A percentile compares a stretch with the other conserved stretches of the same genome.
Evolutionary conservation across 2,888 invertebrate genomes (phyloP).

Genomic region (Melinaea menophilus): DNA sequence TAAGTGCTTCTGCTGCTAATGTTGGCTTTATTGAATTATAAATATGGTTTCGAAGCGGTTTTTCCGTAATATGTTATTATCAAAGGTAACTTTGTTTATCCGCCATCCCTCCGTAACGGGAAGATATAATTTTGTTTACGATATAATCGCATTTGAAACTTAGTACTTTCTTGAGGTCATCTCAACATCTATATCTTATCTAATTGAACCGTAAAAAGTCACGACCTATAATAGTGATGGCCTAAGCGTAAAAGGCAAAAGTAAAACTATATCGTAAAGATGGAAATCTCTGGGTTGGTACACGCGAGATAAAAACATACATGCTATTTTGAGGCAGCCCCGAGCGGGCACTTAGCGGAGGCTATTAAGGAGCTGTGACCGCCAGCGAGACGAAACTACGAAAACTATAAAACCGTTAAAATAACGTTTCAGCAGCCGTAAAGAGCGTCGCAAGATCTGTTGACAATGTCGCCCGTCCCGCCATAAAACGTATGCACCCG

Average conservation of each 20-base stretch:
- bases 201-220: slow-evolving; percentile 18
- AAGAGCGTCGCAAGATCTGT: slow-evolving; percentile 77
- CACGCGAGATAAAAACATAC: slow-evolving; percentile 65
- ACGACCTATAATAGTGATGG: slow-evolving; percentile 25
- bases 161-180: no score
- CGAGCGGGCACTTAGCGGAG: slow-evolving; percentile 74
- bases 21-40: neutral
- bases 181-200: neutral
- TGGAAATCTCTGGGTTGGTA: slow-evolving; percentile 54
- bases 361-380: slow-evolving; percentile 75
- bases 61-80: neutral
- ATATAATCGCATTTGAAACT: no score
- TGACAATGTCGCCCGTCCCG: slow-evolving; percentile 74
- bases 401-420: slow-evolving; percentile 78
- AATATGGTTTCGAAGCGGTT: neutral
- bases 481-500: slow-evolving; percentile 76
- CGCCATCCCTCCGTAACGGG: no score
- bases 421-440: slow-evolving; percentile 77
- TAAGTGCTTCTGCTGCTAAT: slow-evolving; percentile 29
- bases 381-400: slow-evolving; percentile 72
- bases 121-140: no score
- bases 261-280: slow-evolving; percentile 67
- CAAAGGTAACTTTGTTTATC: neutral
- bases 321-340: slow-evolving; percentile 66
- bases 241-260: slow-evolving; percentile 48